Percentiles rank a stretch among this genome's conserved stretches.
Conservation (phyloP, 1,140 invertebrate species). For the Nomia melanderi region DNA sequence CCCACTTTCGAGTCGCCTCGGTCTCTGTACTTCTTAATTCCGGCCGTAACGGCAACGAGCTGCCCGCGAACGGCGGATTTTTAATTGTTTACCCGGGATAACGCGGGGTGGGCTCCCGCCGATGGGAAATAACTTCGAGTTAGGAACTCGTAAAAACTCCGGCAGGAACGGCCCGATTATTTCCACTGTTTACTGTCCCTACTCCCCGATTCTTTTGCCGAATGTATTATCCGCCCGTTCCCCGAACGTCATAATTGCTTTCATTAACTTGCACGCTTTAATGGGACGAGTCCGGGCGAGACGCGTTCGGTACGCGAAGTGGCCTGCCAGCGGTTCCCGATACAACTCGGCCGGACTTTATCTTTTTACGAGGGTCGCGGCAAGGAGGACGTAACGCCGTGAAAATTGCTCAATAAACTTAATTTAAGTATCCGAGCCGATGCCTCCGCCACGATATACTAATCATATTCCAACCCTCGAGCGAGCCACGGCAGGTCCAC, state of each 20-base stretch:
- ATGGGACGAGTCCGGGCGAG: conserved; percentile 6
- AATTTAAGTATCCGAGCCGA: conserved; percentile 68
- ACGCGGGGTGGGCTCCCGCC: not conserved
- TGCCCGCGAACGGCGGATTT: not conserved
- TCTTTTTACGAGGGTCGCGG: conserved; percentile 62
- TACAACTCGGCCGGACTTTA: conserved; percentile 45
- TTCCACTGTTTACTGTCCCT: conserved; percentile 56
- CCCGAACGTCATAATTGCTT: conserved; percentile 39
- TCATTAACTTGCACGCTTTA: conserved; percentile 53
- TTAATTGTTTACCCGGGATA: conserved; percentile 57
- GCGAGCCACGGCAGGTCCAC: conserved; percentile 11
- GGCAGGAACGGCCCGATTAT: conserved; percentile 47
- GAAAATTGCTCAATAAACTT: conserved; percentile 74
- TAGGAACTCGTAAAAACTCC: conserved; percentile 60
- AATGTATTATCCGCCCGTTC: conserved; percentile 23
- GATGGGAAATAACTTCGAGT: conserved; percentile 18
- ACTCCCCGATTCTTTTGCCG: conserved; percentile 24
- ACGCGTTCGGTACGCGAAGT: conserved; percentile 12
- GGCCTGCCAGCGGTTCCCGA: conserved; percentile 31
- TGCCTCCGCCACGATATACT: conserved; percentile 67
- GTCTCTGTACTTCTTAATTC: not conserved
- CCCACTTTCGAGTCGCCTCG: not conserved
- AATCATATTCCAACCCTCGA: conserved; percentile 67
- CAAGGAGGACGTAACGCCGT: conserved; percentile 61
- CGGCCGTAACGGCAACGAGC: not conserved